Evolutionary conservation across 1,140 invertebrate genomes (phyloP).

Genomic region (Potamilus streckersoni): DNA sequence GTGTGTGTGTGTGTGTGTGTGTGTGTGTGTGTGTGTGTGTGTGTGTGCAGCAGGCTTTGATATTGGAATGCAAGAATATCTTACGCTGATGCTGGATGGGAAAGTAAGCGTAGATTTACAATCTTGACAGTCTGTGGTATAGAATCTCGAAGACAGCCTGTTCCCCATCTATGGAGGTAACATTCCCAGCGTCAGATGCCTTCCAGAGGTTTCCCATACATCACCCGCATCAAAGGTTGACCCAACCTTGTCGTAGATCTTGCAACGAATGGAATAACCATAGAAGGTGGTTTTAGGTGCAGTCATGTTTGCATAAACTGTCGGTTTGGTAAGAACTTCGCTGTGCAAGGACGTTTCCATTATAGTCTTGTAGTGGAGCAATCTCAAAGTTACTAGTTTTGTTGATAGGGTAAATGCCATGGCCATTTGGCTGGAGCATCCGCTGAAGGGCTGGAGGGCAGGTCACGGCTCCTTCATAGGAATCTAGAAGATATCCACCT

Average conservation of each 20-base stretch:
- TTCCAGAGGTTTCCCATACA: neutral
- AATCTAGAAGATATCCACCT: neutral
- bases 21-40: neutral
- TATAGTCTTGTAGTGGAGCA: neutral
- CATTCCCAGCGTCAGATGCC: neutral
- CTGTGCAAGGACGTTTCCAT: neutral
- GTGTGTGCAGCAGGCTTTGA: too few relatives aligned
- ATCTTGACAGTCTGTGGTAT: too few relatives aligned
- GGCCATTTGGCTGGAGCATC: neutral
- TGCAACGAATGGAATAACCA: neutral
- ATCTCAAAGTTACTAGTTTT: neutral
- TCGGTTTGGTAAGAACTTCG: neutral
- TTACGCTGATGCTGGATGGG: too few relatives aligned
- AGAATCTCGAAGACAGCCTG: too few relatives aligned
- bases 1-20: too few relatives aligned
- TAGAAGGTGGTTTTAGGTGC: neutral
- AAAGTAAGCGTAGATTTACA: neutral
- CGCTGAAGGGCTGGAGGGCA: neutral
- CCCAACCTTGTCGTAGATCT: slow-evolving; percentile 6
- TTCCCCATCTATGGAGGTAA: too few relatives aligned
- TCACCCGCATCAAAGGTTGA: slow-evolving; percentile 3
- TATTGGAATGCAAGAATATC: too few relatives aligned
- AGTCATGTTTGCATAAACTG: neutral
- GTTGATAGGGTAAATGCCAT: slow-evolving; percentile 2
- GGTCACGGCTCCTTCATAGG: neutral